Conservation (phyloP, 2,888 invertebrate genomes). For the Pterostichus madidus region DNA sequence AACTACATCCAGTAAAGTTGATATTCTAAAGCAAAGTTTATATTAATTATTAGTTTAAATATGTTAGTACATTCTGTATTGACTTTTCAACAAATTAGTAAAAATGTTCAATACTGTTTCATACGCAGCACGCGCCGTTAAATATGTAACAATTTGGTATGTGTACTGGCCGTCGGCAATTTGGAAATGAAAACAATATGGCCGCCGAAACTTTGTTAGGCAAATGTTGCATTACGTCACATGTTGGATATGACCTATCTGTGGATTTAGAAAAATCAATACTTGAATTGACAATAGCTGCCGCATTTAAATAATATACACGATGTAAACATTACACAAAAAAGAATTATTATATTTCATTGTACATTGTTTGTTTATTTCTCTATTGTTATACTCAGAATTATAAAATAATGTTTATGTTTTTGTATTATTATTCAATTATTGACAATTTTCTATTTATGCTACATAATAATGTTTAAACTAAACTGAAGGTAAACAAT, state of each 20-base stretch:
- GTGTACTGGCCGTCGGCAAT: slow-evolving; percentile 12
- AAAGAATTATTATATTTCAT: background rate
- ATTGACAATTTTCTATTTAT: slow-evolving; percentile 14
- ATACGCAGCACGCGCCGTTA: background rate
- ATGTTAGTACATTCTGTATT: background rate
- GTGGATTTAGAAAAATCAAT: slow-evolving; percentile 15
- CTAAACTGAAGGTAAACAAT: too few species aligned
- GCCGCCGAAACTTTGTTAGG: slow-evolving; percentile 16
- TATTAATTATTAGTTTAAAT: too few species aligned
- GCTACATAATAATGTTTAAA: too few species aligned
- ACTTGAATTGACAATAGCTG: slow-evolving; percentile 2
- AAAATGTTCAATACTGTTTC: background rate
- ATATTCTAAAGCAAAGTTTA: too few species aligned
- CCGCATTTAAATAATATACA: background rate
- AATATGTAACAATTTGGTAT: slow-evolving; percentile 33
- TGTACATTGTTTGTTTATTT: background rate
- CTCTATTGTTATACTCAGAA: background rate
- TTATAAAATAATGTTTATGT: slow-evolving; percentile 18
- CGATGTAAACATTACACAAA: too few species aligned
- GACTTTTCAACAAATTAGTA: slow-evolving; percentile 6
- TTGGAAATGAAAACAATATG: slow-evolving; percentile 32
- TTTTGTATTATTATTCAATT: slow-evolving; percentile 10
- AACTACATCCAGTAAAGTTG: too few species aligned
- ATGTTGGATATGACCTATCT: background rate
- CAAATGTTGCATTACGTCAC: background rate